phyloP scores from a whole-genome alignment of 2,888 invertebrate species.

The Parnassius smintheus region DNA sequence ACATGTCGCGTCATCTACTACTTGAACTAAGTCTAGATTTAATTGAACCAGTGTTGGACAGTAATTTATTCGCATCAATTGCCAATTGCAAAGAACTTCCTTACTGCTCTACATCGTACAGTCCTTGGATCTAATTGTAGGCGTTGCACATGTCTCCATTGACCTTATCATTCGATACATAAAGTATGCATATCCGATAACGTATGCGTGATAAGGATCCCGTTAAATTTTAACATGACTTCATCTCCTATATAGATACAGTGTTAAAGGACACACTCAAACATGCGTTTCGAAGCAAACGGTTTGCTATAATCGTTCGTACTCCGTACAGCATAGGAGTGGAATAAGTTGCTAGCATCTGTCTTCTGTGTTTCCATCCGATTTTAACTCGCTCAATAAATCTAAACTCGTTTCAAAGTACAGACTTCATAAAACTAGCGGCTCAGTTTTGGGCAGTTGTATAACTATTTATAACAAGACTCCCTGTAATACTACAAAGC shows the following conservation, averaged over 20 bases:
- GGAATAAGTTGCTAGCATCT: no score
- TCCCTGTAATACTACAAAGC: no score
- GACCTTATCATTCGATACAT: conserved; percentile 23
- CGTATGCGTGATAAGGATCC: conserved; percentile 26
- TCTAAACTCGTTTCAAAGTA: no score
- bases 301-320: no score
- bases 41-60: background rate
- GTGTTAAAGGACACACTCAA: conserved; percentile 12
- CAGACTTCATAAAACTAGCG: no score
- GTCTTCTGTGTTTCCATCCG: no score
- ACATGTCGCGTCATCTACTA: no score
- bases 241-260: conserved; percentile 13
- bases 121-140: conserved; percentile 9
- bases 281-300: background rate
- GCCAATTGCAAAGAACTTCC: conserved; percentile 20
- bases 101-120: conserved; percentile 16
- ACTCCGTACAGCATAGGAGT: no score
- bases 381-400: no score
- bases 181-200: conserved; percentile 28
- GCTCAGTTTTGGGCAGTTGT: no score
- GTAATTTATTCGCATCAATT: background rate
- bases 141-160: conserved; percentile 1
- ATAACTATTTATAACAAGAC: no score
- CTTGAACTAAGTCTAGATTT: background rate
- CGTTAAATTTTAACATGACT: conserved; percentile 25